phyloP scores from a whole-genome alignment of 2,113 vertebrate genomes.

The Alethe castanea region DNA sequence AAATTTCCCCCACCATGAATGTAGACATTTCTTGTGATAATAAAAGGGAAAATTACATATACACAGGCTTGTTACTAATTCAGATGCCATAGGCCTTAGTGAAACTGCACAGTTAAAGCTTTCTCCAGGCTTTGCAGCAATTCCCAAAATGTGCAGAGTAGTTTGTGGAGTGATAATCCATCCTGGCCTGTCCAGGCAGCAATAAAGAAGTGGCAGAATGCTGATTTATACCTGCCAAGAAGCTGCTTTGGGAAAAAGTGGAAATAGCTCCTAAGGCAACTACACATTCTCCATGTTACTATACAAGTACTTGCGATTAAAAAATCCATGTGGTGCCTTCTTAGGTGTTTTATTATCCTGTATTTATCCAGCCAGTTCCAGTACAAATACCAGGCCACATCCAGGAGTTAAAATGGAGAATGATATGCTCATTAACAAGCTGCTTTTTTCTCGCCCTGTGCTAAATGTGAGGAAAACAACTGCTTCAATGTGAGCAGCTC shows the following conservation, averaged over 20 bases:
- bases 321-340: neutral
- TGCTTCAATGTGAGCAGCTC: neutral
- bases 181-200: neutral
- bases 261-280: neutral
- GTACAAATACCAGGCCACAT: neutral
- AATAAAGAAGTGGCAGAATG: neutral
- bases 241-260: neutral
- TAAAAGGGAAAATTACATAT: neutral
- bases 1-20: neutral
- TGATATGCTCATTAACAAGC: neutral
- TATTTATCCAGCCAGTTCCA: neutral
- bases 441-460: neutral
- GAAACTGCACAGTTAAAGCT: neutral
- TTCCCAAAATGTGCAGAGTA: neutral
- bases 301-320: neutral
- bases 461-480: neutral
- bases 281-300: neutral
- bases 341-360: neutral
- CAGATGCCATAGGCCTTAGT: neutral
- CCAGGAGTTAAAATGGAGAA: neutral
- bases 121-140: neutral
- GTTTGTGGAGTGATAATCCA: neutral
- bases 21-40: neutral
- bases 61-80: neutral
- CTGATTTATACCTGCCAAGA: neutral